Conservation (phyloP, 2,113 vertebrate genomes). For the Zosterops pallidus region DNA sequence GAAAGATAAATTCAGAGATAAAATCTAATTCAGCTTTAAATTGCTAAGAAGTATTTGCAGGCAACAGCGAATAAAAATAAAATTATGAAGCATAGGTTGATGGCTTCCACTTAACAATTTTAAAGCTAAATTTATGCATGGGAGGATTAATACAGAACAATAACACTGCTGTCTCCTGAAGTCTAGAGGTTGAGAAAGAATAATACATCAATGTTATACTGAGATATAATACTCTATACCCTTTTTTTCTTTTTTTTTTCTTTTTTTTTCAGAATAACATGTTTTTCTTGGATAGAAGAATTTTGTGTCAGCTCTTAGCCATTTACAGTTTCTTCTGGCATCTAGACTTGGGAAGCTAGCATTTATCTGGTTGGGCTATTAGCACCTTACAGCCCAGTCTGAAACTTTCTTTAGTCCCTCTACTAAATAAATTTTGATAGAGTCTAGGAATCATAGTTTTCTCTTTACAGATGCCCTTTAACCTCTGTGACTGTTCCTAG, state of each 20-base stretch:
- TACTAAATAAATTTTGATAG: constrained; percentile 45
- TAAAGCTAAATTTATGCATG: constrained; percentile 19
- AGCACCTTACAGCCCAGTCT: constrained; percentile 59
- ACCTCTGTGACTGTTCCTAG: constrained; percentile 22
- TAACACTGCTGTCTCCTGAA: neutral
- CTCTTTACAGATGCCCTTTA: constrained; percentile 49
- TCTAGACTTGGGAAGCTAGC: constrained; percentile 58
- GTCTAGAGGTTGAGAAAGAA: constrained; percentile 20
- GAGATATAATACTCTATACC: neutral
- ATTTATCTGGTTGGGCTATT: constrained; percentile 68
- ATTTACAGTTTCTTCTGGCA: constrained; percentile 66
- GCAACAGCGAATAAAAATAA: neutral
- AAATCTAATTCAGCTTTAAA: neutral
- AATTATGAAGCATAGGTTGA: neutral
- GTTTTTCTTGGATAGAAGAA: constrained; percentile 46
- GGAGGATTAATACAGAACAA: constrained; percentile 8
- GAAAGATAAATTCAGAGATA: neutral
- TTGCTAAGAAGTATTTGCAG: neutral
- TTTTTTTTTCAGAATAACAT: constrained; percentile 24
- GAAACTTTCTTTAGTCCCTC: constrained; percentile 18
- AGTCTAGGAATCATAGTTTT: constrained; percentile 38
- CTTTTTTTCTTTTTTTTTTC: constrained; percentile 10
- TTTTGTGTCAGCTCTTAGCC: constrained; percentile 30
- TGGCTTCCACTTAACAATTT: neutral
- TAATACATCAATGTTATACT: neutral